A percentile compares a stretch with the other conserved stretches of the same genome.
Conservation (phyloP, 2,888 invertebrate genomes). For the Apamea sordens region DNA sequence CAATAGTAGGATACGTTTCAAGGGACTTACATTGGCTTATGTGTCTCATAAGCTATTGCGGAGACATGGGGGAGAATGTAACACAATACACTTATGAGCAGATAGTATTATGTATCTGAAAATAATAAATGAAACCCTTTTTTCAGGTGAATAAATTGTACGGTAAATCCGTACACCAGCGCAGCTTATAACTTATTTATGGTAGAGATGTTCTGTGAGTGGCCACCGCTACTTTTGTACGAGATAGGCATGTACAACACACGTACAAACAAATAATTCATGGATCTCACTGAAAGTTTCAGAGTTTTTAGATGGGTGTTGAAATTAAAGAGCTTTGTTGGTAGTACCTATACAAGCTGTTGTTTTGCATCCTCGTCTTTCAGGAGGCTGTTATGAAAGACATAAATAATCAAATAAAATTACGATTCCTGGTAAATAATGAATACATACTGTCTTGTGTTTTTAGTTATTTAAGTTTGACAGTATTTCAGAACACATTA, state of each 20-base stretch:
- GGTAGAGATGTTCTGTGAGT: conserved; percentile 15
- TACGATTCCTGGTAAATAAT: too few relatives aligned
- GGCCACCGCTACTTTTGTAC: conserved; percentile 10
- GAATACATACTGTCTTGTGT: too few relatives aligned
- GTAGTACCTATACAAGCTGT: neutral
- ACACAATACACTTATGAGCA: conserved; percentile 30
- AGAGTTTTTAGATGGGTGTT: neutral
- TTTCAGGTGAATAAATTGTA: conserved; percentile 39
- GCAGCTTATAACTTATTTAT: conserved; percentile 49
- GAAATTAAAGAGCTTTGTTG: conserved; percentile 7
- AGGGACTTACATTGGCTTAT: conserved; percentile 43
- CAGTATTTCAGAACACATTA: too few relatives aligned
- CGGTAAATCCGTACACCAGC: conserved; percentile 16
- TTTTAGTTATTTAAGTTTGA: too few relatives aligned
- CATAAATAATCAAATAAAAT: too few relatives aligned
- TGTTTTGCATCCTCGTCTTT: too few relatives aligned
- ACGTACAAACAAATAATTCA: conserved; percentile 5
- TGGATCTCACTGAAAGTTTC: conserved; percentile 4
- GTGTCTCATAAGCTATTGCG: conserved; percentile 23
- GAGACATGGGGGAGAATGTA: neutral
- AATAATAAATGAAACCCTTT: conserved; percentile 19
- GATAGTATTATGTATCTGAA: conserved; percentile 28
- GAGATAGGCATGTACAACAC: neutral
- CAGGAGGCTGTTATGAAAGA: too few relatives aligned
- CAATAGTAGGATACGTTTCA: conserved; percentile 42